Base-by-base conservation (phyloP, 2,888 invertebrate genomes). In the Bibio marci region DNA sequence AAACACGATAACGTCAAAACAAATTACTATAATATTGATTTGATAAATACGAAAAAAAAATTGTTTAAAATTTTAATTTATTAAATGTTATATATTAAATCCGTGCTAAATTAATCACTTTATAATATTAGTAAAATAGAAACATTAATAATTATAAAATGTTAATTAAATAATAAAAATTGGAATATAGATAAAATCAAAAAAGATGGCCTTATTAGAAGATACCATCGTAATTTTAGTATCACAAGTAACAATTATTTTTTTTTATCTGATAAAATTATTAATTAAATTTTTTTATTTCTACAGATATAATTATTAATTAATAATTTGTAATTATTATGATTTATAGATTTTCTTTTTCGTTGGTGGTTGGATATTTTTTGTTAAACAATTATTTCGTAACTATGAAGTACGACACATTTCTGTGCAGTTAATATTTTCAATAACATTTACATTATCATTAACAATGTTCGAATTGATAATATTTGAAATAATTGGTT, bases 401-500 rank as follows among this genome's bases (percentile, higher is more conserved):
- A 91, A 98, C 58, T 98, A 98, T 66, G 97, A 98, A 67, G 90
- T 95, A 5, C 87, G 92, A 51, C 91, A 97, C 57, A 74, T 83
- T 43, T 67, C 90, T 42, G 94, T 98, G 2, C 90, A 97, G 59
- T 66, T 97, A 4, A 87, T 95, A 54, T 98, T 99, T 61, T 94
- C 97, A 0, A 71, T 82, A 19, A 98, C 94, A 27, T 90, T 98
- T 57, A 83, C 97, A 0, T 66, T 99, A 13, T 97, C 97, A 18
- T 92, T 97, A 55, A 91, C 94, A 3, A 92, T 98, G 91, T 99
- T 98, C 63, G 97, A 98, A 59, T 67, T 98, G 41, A 97, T 98
- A 44, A 99, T 99, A 56, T 99, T 99, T 66, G 98, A 99, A 69
- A 98, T 98, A 48, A 69, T 95, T 43, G 94, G 86, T 25, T 76